Evolutionary conservation across 2,888 invertebrate species (phyloP).

Genomic region (Marronus borbonicus): DNA sequence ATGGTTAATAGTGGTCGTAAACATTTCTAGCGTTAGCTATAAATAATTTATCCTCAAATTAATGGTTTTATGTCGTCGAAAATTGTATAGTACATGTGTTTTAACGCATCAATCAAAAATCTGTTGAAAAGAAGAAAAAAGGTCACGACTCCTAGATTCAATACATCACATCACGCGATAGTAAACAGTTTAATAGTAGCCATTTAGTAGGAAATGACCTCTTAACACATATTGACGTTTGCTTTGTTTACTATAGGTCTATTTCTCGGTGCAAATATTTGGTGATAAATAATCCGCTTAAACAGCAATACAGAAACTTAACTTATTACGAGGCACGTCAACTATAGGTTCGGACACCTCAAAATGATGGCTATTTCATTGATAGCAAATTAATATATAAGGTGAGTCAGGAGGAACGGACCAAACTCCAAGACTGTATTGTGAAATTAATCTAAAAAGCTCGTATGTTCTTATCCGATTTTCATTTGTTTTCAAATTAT

Average conservation of each 20-base stretch:
- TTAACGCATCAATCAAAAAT: conserved; percentile 5
- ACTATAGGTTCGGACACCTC: too few relatives aligned
- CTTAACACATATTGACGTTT: conserved; percentile 34
- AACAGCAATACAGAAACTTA: not conserved
- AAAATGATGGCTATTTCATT: too few relatives aligned
- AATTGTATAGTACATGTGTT: not conserved
- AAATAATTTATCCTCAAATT: not conserved
- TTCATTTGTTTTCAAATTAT: too few relatives aligned
- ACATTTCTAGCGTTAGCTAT: not conserved
- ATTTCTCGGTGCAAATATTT: conserved; percentile 16
- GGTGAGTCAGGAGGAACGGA: too few relatives aligned
- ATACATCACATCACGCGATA: conserved; percentile 17
- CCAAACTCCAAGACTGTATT: too few relatives aligned
- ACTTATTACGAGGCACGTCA: too few relatives aligned
- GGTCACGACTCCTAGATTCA: conserved; percentile 7
- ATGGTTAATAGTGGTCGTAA: not conserved
- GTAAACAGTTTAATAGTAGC: conserved; percentile 39
- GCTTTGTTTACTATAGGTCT: conserved; percentile 18
- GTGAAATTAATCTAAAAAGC: too few relatives aligned
- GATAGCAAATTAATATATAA: too few relatives aligned
- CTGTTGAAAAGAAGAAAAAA: not conserved
- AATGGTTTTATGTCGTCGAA: not conserved
- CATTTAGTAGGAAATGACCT: conserved; percentile 34
- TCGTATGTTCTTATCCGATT: too few relatives aligned
- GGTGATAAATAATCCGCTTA: conserved; percentile 16